Percentiles rank a stretch among this genome's conserved stretches.
Conservation (phyloP, 2,888 invertebrate species). For the Eupeodes latifasciatus region DNA sequence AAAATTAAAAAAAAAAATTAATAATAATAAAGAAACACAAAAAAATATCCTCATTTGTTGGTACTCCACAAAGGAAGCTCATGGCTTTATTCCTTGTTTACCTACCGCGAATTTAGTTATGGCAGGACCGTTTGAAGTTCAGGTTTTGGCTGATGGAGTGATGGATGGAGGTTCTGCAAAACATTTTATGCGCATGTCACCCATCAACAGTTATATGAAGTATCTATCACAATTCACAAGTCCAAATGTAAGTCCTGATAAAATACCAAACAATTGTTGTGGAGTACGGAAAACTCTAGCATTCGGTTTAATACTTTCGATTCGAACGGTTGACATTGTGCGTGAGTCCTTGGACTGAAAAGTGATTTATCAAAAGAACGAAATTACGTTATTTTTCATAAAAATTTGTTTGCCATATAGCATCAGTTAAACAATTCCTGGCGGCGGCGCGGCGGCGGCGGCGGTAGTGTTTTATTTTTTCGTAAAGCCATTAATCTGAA, state of each 20-base stretch:
- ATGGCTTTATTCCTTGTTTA: conserved; percentile 41
- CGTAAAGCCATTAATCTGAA: background rate
- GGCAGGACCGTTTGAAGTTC: background rate
- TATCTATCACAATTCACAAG: background rate
- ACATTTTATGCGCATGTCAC: conserved; percentile 57
- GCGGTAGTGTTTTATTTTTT: background rate
- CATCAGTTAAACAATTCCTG: background rate
- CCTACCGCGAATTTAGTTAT: conserved; percentile 5
- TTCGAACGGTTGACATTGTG: conserved; percentile 38
- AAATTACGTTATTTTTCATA: conserved; percentile 25
- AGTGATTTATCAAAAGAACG: background rate
- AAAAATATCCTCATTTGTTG: background rate
- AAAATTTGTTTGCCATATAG: background rate
- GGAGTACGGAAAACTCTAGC: conserved; percentile 40
- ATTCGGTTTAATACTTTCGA: conserved; percentile 53
- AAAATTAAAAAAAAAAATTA: conserved; percentile 27
- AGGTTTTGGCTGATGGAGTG: background rate
- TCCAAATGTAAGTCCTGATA: conserved; percentile 6
- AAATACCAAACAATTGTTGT: conserved; percentile 42
- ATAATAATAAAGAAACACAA: background rate
- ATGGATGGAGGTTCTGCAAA: background rate
- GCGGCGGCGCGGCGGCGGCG: background rate
- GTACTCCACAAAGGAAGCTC: conserved; percentile 38
- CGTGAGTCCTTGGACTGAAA: background rate
- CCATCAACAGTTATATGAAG: background rate